Evolutionary conservation across 2,888 invertebrate species (phyloP).

Genomic region (Dynastes grantii): DNA sequence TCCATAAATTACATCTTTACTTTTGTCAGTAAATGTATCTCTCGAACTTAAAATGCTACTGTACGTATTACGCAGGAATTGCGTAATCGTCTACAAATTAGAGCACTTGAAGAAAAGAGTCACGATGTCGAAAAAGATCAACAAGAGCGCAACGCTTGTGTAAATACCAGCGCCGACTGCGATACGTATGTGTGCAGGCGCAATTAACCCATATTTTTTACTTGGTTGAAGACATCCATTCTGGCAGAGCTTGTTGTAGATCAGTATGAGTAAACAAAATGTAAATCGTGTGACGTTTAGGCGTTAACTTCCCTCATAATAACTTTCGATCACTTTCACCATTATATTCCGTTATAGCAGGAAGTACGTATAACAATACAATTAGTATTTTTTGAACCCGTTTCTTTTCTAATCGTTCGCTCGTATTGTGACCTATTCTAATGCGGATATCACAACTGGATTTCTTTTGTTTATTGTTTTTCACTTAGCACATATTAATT

Average conservation of each 20-base stretch:
- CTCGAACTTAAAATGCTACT: not conserved
- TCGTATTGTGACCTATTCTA: not conserved
- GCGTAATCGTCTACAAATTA: slow-evolving; percentile 28
- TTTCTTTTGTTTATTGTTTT: not conserved
- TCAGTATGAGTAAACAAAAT: slow-evolving; percentile 45
- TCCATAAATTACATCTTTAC: not conserved
- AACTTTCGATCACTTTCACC: slow-evolving; percentile 46
- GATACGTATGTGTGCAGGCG: slow-evolving; percentile 33
- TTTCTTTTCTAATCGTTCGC: not conserved
- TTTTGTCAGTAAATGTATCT: not conserved
- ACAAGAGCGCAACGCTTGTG: slow-evolving; percentile 31
- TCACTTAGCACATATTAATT: slow-evolving; percentile 5
- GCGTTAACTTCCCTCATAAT: slow-evolving; percentile 46
- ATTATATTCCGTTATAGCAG: slow-evolving; percentile 31
- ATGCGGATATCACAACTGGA: not conserved
- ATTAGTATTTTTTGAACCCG: not conserved
- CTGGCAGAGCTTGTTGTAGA: slow-evolving; percentile 38
- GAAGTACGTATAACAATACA: slow-evolving; percentile 23
- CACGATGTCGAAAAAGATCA: slow-evolving; percentile 43
- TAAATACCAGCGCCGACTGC: slow-evolving; percentile 18
- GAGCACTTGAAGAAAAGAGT: slow-evolving; percentile 26
- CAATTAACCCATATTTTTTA: slow-evolving; percentile 46
- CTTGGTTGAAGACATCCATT: slow-evolving; percentile 10
- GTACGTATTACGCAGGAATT: slow-evolving; percentile 21
- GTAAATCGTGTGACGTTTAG: slow-evolving; percentile 29